These are phyloP conservation scores for Acrocephalus kingi DNA, from an alignment of 2,113 vertebrate genomes.

Conservation along the genomic window DNA sequence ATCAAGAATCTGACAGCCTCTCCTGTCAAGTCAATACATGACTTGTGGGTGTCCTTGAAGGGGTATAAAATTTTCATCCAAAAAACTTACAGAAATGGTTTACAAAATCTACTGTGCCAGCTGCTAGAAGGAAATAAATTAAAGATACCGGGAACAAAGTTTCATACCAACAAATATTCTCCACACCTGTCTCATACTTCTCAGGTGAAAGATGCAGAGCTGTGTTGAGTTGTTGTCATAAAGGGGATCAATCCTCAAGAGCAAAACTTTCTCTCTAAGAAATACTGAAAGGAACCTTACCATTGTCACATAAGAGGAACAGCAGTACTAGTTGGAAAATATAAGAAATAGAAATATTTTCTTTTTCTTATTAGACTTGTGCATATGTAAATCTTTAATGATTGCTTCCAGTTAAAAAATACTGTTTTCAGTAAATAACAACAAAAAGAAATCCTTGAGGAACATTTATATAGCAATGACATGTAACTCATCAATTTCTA, in stretches of 20 bases:
- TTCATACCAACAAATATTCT: background rate
- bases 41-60: slow-evolving; percentile 9
- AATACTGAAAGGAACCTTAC: background rate
- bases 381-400: background rate
- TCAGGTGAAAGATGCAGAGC: background rate
- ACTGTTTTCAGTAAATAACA: background rate
- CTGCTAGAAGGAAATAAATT: slow-evolving; percentile 6
- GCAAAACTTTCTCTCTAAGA: background rate
- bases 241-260: background rate
- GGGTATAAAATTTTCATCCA: slow-evolving; percentile 6
- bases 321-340: background rate
- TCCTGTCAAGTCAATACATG: background rate
- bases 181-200: background rate
- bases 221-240: background rate
- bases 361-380: background rate
- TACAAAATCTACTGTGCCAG: background rate
- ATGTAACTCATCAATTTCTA: background rate
- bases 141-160: background rate
- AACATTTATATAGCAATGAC: background rate
- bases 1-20: background rate
- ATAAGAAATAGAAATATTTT: background rate
- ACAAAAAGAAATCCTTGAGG: background rate
- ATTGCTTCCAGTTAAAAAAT: background rate
- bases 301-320: background rate
- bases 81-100: background rate